Percentiles rank a stretch among this genome's conserved stretches.
Conservation (phyloP, 2,888 invertebrate genomes). For the Tridacna crocea region DNA sequence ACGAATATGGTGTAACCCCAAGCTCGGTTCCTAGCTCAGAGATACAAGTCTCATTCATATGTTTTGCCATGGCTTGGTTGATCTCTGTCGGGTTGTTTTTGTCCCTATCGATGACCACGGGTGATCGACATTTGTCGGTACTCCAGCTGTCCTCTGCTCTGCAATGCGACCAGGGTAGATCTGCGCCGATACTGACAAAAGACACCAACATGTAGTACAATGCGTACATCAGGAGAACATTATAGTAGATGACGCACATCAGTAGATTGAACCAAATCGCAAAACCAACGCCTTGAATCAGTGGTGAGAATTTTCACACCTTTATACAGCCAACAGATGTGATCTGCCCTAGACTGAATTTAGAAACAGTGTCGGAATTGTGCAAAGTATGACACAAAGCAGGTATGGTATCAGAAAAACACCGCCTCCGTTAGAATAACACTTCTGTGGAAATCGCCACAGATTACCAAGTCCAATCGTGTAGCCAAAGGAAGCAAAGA, state of each 20-base stretch:
- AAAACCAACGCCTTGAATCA: slow-evolving; percentile 46
- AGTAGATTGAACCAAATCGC: slow-evolving; percentile 34
- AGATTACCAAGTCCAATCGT: slow-evolving; percentile 45
- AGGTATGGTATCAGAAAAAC: slow-evolving; percentile 44
- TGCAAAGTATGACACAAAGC: slow-evolving; percentile 25
- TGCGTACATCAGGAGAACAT: slow-evolving; percentile 39
- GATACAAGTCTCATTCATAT: slow-evolving; percentile 20
- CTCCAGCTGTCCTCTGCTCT: slow-evolving; percentile 26
- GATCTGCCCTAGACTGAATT: slow-evolving; percentile 42
- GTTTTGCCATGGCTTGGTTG: not conserved
- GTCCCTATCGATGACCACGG: slow-evolving; percentile 2
- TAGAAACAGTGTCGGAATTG: slow-evolving; percentile 39
- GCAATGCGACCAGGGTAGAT: slow-evolving; percentile 43
- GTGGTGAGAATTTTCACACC: slow-evolving; percentile 36
- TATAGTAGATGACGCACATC: slow-evolving; percentile 47
- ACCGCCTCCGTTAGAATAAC: slow-evolving; percentile 43
- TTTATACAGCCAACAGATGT: slow-evolving; percentile 35
- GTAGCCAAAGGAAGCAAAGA: slow-evolving; percentile 42
- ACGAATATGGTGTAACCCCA: not conserved
- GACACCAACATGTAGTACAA: slow-evolving; percentile 41
- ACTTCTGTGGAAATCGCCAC: slow-evolving; percentile 46
- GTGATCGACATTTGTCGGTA: slow-evolving; percentile 25
- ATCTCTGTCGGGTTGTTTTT: not conserved
- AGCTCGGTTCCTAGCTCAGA: not conserved
- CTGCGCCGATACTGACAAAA: slow-evolving; percentile 38